Evolutionary conservation across 2,113 vertebrate genomes (phyloP), one percentile per base, ranked within the genome.

Genomic region (Coregonus clupeaformis): DNA sequence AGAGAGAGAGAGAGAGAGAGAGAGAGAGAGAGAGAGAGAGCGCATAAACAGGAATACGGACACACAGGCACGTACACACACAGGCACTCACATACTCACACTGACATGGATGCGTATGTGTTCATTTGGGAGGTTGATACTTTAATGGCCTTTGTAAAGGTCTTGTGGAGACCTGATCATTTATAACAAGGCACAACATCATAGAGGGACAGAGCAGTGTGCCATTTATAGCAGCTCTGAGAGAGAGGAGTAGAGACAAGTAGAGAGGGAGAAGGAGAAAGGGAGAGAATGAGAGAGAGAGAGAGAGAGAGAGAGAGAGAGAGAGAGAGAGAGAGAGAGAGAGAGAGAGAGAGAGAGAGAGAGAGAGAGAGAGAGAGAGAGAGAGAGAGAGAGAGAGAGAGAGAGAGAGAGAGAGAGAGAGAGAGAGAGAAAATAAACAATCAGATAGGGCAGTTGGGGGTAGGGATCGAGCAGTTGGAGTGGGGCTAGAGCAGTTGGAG

Each of bases 131-230:
- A 27, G 70, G 52, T 27, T 72, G 27, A 52, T 66, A 66, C 80
- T 73, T 85, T 80, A 78, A 84, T 69, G 47, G 24, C 27, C 62
- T 29, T 66, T 76, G 72, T 76, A 82, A 86, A 81, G 49, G 69
- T 70, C 65, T 80, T 25, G 6, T 73, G 63, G 67, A 25, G 24
- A 69, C 12, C 25, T 49, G 65, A 77, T 74, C 36, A 42, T 42
- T 42, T 42, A 42, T 42, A 42, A 42, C 36, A 42, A 42, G 47
- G 65, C 49, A 55, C 55, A 32, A 22, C 70, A 77, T 18, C 52
- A 72, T 60, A 29, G 62, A 45, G 24, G 36, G 68, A 68, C 32
- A 65, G 25, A 16, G 63, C 63, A 65, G n/a, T 65, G n/a, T 24
- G n/a, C 5, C 18, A 60, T 22, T 7, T 60, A 60, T 6, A 42